These are phyloP conservation scores for Piprites chloris DNA, from an alignment of 2,113 vertebrate species.

Conservation along the genomic window DNA sequence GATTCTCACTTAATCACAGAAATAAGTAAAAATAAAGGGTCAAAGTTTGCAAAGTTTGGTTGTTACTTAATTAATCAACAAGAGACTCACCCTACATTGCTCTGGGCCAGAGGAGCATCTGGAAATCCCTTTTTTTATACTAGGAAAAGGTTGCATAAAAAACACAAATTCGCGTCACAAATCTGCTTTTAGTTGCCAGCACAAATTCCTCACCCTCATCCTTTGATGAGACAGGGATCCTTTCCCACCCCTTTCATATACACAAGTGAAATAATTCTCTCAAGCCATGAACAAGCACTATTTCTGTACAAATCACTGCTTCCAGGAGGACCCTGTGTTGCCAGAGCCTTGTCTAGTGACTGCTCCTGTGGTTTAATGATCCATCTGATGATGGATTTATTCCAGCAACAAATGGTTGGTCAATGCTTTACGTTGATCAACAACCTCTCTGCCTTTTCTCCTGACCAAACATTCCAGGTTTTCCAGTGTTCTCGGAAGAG, in stretches of 20 bases:
- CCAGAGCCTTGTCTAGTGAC: neutral
- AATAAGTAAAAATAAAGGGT: neutral
- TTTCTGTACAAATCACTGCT: neutral
- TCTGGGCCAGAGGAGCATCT: neutral
- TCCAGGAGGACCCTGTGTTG: neutral
- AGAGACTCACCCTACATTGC: fast-evolving
- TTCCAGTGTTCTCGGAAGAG: neutral
- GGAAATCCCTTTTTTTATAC: fast-evolving
- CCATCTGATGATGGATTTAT: fast-evolving
- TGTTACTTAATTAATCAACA: neutral
- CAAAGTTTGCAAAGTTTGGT: neutral
- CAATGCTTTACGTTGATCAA: neutral
- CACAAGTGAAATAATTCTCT: neutral
- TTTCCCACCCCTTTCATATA: neutral
- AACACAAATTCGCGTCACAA: neutral
- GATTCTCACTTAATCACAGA: neutral
- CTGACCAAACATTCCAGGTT: neutral
- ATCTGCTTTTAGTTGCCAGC: neutral
- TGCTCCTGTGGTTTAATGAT: neutral
- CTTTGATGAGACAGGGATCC: no score
- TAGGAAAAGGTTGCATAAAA: neutral
- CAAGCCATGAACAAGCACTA: neutral
- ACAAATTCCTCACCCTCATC: neutral
- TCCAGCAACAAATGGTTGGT: neutral
- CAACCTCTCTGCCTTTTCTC: neutral